Conservation (phyloP, 2,888 invertebrate species). For the Drosophila affinis region DNA sequence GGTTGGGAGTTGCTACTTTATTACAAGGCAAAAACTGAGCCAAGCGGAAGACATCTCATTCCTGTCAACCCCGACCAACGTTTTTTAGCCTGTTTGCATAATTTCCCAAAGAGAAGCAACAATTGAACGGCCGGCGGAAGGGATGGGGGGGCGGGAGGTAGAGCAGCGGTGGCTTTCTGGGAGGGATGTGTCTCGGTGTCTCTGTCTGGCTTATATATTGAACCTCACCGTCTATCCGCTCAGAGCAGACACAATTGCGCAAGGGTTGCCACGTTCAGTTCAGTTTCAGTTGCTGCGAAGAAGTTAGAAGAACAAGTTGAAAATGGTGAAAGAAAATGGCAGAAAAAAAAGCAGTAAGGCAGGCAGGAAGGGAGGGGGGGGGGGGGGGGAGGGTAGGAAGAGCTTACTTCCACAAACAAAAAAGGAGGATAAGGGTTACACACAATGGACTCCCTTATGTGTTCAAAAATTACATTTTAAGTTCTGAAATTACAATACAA, state of each 20-base stretch:
- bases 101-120: slow-evolving; percentile 66
- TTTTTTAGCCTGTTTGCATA: slow-evolving; percentile 58
- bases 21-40: slow-evolving; percentile 32
- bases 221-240: slow-evolving; percentile 33
- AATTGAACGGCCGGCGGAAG: slow-evolving; percentile 40
- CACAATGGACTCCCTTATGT: slow-evolving; percentile 61
- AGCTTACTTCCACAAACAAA: neutral
- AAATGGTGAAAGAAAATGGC: slow-evolving; percentile 38
- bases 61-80: slow-evolving; percentile 26
- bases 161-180: neutral
- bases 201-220: slow-evolving; percentile 12
- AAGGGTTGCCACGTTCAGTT: slow-evolving; percentile 15
- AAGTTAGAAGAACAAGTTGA: slow-evolving; percentile 33
- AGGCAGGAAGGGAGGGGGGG: neutral
- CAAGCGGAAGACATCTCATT: slow-evolving; percentile 31
- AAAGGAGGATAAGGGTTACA: slow-evolving; percentile 19
- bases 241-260: slow-evolving; percentile 22
- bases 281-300: neutral
- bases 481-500: slow-evolving; percentile 72
- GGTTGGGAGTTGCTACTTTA: slow-evolving; percentile 27
- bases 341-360: slow-evolving; percentile 6
- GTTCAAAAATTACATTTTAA: slow-evolving; percentile 75
- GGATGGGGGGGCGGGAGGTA: no score
- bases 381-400: neutral
- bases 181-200: neutral